Evolutionary conservation across 2,797 vertebrate species (phyloP), one percentile per base, ranked within the genome.

Genomic region (Allobates femoralis): DNA sequence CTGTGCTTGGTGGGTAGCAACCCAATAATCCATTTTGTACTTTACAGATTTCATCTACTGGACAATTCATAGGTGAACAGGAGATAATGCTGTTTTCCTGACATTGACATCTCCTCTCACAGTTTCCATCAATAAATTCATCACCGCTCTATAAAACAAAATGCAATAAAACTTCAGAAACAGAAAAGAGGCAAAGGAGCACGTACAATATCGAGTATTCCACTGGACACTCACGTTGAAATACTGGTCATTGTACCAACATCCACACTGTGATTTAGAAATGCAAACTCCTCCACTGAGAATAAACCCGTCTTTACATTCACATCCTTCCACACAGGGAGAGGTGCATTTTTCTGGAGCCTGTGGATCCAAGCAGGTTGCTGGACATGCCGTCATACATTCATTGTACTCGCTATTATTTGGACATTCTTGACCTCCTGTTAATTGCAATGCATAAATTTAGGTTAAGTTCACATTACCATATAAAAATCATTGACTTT

Each of bases 251-350:
- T 46, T 46, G 41, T 46, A 46, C 41, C 7, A 46, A 11, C 41
- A 46, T 46, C 41, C 41, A 46, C 41, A 46, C 11, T 46, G 41
- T 46, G 41, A 46, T 46, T 46, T 46, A 0, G 90, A 89, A 88
- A 97, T 95, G 81, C 96, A 97, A 26, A 60, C 89, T 30, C 90
- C 94, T 62, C 94, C 95, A 2, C 95, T 96, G 81, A 96, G 93
- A 88, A 95, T 92, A 86, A 94, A 96, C 71, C 96, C 96, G 8
- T 90, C 69, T 77, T 93, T 89, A 84, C 96, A 97, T 0, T 95
- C 94, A 4, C 96, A 97, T 90, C 93, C 93, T 90, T 96, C 95
- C 89, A 92, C 71, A 71, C 96, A 96, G 87, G 90, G 86, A 83
- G 86, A 94, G 90, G 91, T 94, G 89, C 96, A 97, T 84, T 90